Conservation (phyloP, 1,140 invertebrate species). For the Calephelis virginiensis region DNA sequence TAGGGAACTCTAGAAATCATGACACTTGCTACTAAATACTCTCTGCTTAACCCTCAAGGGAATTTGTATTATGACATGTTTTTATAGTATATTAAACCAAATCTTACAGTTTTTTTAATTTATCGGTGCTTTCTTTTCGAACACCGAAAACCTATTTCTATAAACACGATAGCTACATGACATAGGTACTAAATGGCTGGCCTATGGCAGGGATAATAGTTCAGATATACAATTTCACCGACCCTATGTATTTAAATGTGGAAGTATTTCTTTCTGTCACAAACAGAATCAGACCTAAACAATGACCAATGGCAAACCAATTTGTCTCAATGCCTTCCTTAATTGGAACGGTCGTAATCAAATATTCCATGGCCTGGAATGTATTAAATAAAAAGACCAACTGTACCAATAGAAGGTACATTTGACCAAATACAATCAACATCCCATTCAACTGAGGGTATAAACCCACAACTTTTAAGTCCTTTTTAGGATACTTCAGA, state of each 20-base stretch:
- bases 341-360: constrained; percentile 46
- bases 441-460: not conserved
- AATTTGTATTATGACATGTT: no score
- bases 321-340: constrained; percentile 49
- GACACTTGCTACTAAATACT: no score
- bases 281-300: constrained; percentile 4
- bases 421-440: constrained; percentile 37
- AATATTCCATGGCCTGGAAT: constrained; percentile 16
- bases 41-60: no score
- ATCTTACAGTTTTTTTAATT: no score
- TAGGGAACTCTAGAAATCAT: no score
- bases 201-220: no score
- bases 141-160: no score
- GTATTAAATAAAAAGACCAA: constrained; percentile 30
- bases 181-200: no score
- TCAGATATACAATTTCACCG: no score
- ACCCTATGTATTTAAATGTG: not conserved
- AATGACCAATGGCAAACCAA: constrained; percentile 39
- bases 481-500: not conserved
- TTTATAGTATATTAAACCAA: no score
- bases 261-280: not conserved
- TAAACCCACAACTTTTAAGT: not conserved
- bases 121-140: no score
- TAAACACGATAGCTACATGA: no score
- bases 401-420: constrained; percentile 40